These are phyloP conservation scores for Chelonia mydas DNA, from an alignment of 2,797 vertebrate genomes.

Conservation along the genomic window DNA sequence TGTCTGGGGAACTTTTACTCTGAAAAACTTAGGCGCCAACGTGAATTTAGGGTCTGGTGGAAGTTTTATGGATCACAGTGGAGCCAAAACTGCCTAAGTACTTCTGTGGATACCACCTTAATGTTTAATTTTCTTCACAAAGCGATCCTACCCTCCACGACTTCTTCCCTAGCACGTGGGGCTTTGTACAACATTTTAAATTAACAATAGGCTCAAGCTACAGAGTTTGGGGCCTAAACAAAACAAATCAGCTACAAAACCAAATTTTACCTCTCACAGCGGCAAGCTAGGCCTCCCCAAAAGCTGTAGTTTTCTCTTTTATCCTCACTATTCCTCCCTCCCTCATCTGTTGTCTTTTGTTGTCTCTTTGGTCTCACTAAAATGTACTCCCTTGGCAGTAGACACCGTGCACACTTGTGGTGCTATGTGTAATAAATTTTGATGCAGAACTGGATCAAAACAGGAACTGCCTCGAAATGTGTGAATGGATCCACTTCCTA, in stretches of 20 bases:
- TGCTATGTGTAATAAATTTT: rapidly evolving
- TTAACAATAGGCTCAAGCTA: rapidly evolving
- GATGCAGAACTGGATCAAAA: rapidly evolving
- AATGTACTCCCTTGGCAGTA: rapidly evolving
- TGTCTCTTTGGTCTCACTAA: background rate
- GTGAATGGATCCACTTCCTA: background rate
- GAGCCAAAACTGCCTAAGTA: too few species aligned
- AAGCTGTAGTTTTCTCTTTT: background rate
- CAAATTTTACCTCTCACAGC: background rate
- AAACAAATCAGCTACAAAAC: rapidly evolving
- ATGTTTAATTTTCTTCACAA: background rate
- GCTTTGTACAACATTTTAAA: background rate
- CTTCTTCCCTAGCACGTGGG: background rate
- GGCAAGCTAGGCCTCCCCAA: background rate
- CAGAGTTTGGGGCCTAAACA: background rate
- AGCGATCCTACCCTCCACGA: background rate
- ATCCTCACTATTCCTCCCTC: too few species aligned
- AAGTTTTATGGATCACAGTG: too few species aligned
- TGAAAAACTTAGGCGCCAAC: too few species aligned
- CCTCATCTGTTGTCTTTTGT: background rate
- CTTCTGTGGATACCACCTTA: background rate
- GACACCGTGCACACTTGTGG: rapidly evolving
- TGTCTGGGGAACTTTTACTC: too few species aligned
- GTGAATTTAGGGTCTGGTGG: too few species aligned
- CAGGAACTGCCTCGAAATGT: background rate